Base-by-base conservation (phyloP, 1,140 invertebrate genomes). In the Cryptotermes secundus region DNA sequence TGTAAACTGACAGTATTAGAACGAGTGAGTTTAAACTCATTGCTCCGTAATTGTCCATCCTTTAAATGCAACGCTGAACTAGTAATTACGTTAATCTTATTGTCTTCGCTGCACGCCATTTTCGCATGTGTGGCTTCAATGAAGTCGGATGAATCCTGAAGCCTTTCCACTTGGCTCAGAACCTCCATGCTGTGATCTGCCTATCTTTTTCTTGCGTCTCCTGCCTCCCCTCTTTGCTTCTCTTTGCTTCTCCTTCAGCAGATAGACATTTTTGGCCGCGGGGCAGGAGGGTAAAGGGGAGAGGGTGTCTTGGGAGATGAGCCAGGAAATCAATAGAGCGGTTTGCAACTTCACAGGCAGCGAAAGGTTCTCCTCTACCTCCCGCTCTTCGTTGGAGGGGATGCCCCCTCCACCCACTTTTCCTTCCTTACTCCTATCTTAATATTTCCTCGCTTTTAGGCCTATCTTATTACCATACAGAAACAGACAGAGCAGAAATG, bases 271-370 rank as follows among this genome's bases (percentile, higher is more conserved):
- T 72, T 26, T 31, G 59, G 59, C 59, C 31, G 59, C 59, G 59
- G 59, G 59, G 6, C 10, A 31, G 10, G n/a, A 16, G 59, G n/a
- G 53, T 22, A 19, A 24, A 72, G n/a, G 59, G 26, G 59, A 12
- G 59, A 31, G n/a, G n/a, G 59, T 31, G 59, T 72, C 59, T 72
- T 72, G 59, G 59, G 59, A 72, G 59, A 72, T 72, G 59, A 72
- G 59, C 59, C 31, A 72, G 59, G 59, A 72, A 72, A 72, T 72
- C 59, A 72, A 72, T 72, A 72, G 59, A 72, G 59, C 59, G 59
- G 59, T 72, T 72, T 72, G 59, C 59, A 72, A 72, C 59, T 72
- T 72, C 59, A 72, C 59, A 72, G 59, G 59, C 59, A 72, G 59
- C 59, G 59, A 72, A 72, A 72, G n/a, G 59, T 26, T 16, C 59